phyloP scores from a whole-genome alignment of 2,888 invertebrate species.

The Antheraea yamamai region DNA sequence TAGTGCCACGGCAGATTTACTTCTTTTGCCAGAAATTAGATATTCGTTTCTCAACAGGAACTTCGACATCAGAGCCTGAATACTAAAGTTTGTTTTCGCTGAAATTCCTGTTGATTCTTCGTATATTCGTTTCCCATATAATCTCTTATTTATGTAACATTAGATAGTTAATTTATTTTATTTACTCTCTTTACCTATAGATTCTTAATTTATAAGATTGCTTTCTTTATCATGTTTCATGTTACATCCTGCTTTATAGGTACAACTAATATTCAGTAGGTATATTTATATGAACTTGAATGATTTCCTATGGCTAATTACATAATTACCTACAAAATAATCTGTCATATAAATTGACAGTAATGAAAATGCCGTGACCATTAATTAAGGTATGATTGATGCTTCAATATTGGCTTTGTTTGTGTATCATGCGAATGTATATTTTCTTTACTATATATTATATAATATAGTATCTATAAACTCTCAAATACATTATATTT shows the following conservation, averaged over 20 bases:
- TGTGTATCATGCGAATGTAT: neutral
- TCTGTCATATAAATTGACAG: neutral
- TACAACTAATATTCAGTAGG: too few relatives aligned
- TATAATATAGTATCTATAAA: neutral
- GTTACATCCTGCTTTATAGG: too few relatives aligned
- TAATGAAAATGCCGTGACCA: too few relatives aligned
- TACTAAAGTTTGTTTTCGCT: conserved; percentile 35
- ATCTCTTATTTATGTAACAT: neutral
- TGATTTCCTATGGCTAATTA: neutral
- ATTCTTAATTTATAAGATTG: neutral
- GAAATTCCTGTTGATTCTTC: conserved; percentile 31
- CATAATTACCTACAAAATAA: neutral
- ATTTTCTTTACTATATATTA: neutral
- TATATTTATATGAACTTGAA: neutral
- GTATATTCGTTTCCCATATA: conserved; percentile 24
- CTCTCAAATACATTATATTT: neutral
- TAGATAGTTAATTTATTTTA: neutral
- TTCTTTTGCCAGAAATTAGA: conserved; percentile 65
- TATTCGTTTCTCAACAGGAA: conserved; percentile 60
- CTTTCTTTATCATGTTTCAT: neutral
- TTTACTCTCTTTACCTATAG: neutral
- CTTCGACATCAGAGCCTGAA: conserved; percentile 48
- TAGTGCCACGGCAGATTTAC: conserved; percentile 54
- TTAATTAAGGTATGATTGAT: neutral
- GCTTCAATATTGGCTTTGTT: neutral